These are phyloP conservation scores for Synanceia verrucosa DNA, from an alignment of 2,797 vertebrate genomes.

Conservation along the genomic window DNA sequence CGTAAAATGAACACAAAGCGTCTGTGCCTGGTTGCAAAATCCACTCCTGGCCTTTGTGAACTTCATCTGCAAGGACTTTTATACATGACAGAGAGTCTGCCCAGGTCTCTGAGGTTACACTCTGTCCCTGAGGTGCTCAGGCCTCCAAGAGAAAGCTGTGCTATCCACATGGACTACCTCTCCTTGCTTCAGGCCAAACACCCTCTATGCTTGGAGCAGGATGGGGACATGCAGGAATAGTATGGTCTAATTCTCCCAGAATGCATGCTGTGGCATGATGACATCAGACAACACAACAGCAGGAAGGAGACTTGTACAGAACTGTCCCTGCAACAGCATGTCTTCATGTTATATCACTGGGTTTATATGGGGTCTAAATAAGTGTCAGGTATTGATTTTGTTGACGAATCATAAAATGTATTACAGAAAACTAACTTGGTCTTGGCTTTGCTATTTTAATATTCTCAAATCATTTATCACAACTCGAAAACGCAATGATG, in stretches of 20 bases:
- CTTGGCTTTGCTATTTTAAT: neutral
- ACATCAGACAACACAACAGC: conserved; percentile 81
- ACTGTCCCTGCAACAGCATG: conserved; percentile 36
- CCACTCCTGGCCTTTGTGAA: conserved; percentile 86
- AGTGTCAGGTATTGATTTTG: neutral
- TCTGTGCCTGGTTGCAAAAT: conserved; percentile 84
- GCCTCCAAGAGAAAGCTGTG: conserved; percentile 85
- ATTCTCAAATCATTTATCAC: neutral
- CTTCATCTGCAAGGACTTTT: conserved; percentile 82
- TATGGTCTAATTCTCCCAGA: conserved; percentile 66
- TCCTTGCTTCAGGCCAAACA: conserved; percentile 82
- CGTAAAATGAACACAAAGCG: conserved; percentile 79
- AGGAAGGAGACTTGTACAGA: conserved; percentile 83
- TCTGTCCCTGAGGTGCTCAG: conserved; percentile 85
- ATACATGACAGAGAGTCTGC: conserved; percentile 85
- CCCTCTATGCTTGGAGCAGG: conserved; percentile 81
- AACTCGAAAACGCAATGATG: neutral
- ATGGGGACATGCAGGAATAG: conserved; percentile 83
- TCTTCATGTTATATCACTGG: neutral
- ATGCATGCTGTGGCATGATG: conserved; percentile 81
- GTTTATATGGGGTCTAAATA: neutral
- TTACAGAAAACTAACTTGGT: neutral
- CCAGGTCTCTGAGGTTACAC: conserved; percentile 81
- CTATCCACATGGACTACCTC: conserved; percentile 88
- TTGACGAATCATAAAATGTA: neutral